Base-by-base conservation (phyloP, 2,797 vertebrate genomes). In the Liasis olivaceus region DNA sequence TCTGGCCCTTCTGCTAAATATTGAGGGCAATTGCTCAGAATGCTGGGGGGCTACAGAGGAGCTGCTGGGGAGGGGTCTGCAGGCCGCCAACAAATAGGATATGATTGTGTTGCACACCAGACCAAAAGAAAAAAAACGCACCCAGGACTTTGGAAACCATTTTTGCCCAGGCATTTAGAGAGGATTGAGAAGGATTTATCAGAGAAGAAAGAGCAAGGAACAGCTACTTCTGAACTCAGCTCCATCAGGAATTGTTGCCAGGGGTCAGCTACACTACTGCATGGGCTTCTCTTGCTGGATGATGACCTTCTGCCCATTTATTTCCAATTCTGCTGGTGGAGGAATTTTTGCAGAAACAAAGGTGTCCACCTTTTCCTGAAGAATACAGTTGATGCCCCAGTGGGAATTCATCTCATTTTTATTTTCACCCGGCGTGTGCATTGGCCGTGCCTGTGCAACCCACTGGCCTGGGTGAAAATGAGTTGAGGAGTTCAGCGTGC, bases 241-340 rank as follows among this genome's bases (percentile, higher is more conserved):
- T 89, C 28, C 47, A 22, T n/a, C 20, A 87, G 88, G 62, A 12
- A 88, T 91, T 85, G 88, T 42, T 90, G 88, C 86, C 88, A 62
- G 13, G 2, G 5, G 28, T 36, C 26, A 26, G 72, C 51, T 90
- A 31, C 14, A 87, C 63, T 26, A 15, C 14, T 26, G 15, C 81
- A 54, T 14, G 20, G 56, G 51, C 3, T 62, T 84, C 56, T 54
- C 15, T 26, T 51, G 56, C 84, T 77, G 56, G 26, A 31, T 31
- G 56, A 26, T 13, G 63, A 11, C 17, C n/a, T 14, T 54, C 56
- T 54, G 28, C 26, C 12, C 20, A 17, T 90, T 62, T 77, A 87
- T 72, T 92, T 60, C 54, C 62, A 13, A 36, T 17, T 42, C 69
- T 85, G 72, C 88, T 24, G 11, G 36, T 28, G 42, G 81, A 31